Evolutionary conservation across 1,140 invertebrate species (phyloP), one percentile per base, ranked within the genome.

Genomic region (Papilio machaon): DNA sequence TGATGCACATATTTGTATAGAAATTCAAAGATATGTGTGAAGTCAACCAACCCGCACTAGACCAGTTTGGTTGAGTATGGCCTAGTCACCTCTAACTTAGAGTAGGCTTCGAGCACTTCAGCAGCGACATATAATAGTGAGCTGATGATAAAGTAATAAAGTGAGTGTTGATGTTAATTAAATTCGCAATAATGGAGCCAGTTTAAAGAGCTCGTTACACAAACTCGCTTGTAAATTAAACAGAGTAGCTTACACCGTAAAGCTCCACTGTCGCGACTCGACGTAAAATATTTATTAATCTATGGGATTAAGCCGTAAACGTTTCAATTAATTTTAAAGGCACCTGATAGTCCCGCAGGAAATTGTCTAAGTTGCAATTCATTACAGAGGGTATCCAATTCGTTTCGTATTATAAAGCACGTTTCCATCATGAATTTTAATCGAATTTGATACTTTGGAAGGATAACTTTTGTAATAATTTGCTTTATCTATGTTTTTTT

Each of bases 261-360:
- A 67, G 76, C 74, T 64, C 54, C 80, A 38, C 73, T 58, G 67
- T 79, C 64, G 60, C 74, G 35, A 54, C 64, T 79, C 73, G 64
- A 60, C 60, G 60, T 79, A 79, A 79, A 83, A 78, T 82, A 79
- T 79, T 67, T 79, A 79, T 83, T 83, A 83, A 81, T 81, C 81
- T 81, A 30, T 38, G 54, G 76, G 80, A 85, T 88, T 85, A 82
- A 79, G 67, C 79, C 74, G 67, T 83, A 85, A 86, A 86, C 82
- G 85, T 85, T 87, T 85, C 84, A 87, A 88, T 90, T 89, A 88
- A 90, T 88, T 89, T 86, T 88, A 83, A 86, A 87, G 83, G 85
- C 85, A 64, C 77, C 81, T 85, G 84, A 86, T 88, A 85, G 82
- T 83, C 84, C 82, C 85, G 13, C 73, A 81, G 85, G 85, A 88